These are phyloP conservation scores for Megalops atlanticus DNA, from an alignment of 2,113 vertebrate species.

Conservation along the genomic window DNA sequence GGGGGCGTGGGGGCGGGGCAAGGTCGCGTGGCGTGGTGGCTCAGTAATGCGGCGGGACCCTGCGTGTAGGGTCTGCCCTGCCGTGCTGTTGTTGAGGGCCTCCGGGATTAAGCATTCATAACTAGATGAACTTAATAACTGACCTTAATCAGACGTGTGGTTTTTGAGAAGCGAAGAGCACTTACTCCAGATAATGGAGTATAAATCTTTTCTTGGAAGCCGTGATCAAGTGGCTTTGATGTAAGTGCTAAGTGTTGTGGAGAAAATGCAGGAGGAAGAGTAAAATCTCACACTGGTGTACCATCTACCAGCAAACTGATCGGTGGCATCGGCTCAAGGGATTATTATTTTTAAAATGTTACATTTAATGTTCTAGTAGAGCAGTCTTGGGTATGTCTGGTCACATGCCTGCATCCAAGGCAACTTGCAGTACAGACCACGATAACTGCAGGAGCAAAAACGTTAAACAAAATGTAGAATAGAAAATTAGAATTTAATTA, in stretches of 20 bases:
- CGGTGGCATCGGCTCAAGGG: neutral
- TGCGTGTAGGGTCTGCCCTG: neutral
- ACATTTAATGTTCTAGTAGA: too few species aligned
- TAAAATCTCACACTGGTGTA: neutral
- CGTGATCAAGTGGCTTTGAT: neutral
- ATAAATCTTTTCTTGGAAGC: neutral
- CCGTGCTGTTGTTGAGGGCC: neutral
- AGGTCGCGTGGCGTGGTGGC: neutral
- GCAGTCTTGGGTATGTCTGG: too few species aligned
- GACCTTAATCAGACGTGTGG: constrained; percentile 3
- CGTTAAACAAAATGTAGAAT: too few species aligned
- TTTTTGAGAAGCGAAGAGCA: neutral
- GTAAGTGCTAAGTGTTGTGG: neutral
- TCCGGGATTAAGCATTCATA: constrained; percentile 1
- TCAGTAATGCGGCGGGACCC: neutral
- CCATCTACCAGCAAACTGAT: neutral
- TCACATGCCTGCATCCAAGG: too few species aligned
- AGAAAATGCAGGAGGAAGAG: neutral
- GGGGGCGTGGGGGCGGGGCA: neutral
- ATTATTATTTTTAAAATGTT: too few species aligned
- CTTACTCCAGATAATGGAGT: neutral
- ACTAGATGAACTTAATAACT: constrained; percentile 1
- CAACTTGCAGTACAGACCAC: too few species aligned
- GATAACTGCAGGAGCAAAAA: too few species aligned
- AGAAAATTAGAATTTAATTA: too few species aligned